Conservation (phyloP, 2,888 invertebrate species). For the Ligdia adustata region DNA sequence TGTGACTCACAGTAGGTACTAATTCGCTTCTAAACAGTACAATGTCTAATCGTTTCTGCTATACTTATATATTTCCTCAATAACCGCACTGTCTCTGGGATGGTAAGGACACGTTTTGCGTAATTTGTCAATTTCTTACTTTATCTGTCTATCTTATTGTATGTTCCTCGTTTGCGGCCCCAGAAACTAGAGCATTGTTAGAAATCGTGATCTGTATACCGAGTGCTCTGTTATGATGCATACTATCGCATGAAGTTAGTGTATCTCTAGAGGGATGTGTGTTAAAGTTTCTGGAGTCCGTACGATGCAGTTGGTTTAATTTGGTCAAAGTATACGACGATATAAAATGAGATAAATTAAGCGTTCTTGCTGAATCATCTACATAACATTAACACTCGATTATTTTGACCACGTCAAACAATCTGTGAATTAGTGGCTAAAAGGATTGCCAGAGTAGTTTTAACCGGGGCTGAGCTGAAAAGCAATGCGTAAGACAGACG, state of each 20-base stretch:
- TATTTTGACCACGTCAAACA: constrained; percentile 52
- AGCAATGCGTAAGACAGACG: too few relatives aligned
- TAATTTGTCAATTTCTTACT: constrained; percentile 55
- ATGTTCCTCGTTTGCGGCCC: constrained; percentile 55
- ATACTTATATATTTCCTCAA: constrained; percentile 69
- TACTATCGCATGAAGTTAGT: constrained; percentile 52
- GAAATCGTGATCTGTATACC: constrained; percentile 31
- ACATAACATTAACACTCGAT: neutral
- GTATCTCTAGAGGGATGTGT: constrained; percentile 45
- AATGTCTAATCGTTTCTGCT: constrained; percentile 59
- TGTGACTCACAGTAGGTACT: constrained; percentile 56
- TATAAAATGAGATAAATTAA: neutral
- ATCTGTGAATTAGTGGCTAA: constrained; percentile 48
- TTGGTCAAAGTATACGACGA: constrained; percentile 40
- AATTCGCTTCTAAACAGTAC: constrained; percentile 55
- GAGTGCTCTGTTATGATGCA: constrained; percentile 36
- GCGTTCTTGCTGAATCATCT: neutral
- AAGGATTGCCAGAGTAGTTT: constrained; percentile 57
- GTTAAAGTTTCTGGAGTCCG: constrained; percentile 64
- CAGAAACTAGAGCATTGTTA: constrained; percentile 57
- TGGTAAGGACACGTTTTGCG: constrained; percentile 76
- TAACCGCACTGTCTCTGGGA: constrained; percentile 73
- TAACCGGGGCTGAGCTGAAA: constrained; percentile 39
- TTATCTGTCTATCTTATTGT: constrained; percentile 46
- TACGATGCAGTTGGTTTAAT: constrained; percentile 58